Base-by-base conservation (phyloP, 2,113 vertebrate genomes). In the Odobenus rosmarus region DNA sequence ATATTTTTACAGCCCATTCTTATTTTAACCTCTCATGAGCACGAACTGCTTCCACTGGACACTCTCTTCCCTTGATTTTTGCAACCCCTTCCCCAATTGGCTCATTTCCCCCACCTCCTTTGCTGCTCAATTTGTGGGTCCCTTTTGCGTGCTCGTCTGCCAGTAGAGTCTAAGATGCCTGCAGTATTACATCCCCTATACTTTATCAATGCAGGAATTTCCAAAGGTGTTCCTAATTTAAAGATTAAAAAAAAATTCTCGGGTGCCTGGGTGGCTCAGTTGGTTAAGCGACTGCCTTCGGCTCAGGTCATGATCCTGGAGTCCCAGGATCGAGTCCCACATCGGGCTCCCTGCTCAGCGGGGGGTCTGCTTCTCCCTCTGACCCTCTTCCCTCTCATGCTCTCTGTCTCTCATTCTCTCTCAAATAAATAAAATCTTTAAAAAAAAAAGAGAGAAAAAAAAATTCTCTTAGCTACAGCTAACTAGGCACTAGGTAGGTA, bases 161-260 rank as follows among this genome's bases (percentile, higher is more conserved):
- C 53, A 83, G 59, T 13, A 42, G 7, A 86, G 24, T 61, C 61
- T 94, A 93, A 74, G 57, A 57, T 69, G 11, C 7, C 26, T 95
- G 19, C 1, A 72, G n/a, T 31, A 80, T 49, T 90, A 77, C 4
- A 93, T 51, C 11, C 21, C 64, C 84, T 51, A 71, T 15, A 90
- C 26, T 59, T 94, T 46, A 88, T 59, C 64, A 95, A 64, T 26
- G n/a, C 13, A 85, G 31, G 69, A 87, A 88, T 87, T 85, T 88
- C 88, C 94, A 95, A 85, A 4, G 80, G 14, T 61, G 55, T 31
- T 96, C 31, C 61, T 61, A 62, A 93, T 46, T 49, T 95, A 39
- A 95, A 88, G 4, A 16, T 67, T 67, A 28, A 84, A 85, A 62
- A 46, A 72, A 81, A n/a, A n/a, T n/a, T n/a, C n/a, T n/a, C n/a